phyloP scores from a whole-genome alignment of 2,113 vertebrate genomes.

The Cairina moschata region DNA sequence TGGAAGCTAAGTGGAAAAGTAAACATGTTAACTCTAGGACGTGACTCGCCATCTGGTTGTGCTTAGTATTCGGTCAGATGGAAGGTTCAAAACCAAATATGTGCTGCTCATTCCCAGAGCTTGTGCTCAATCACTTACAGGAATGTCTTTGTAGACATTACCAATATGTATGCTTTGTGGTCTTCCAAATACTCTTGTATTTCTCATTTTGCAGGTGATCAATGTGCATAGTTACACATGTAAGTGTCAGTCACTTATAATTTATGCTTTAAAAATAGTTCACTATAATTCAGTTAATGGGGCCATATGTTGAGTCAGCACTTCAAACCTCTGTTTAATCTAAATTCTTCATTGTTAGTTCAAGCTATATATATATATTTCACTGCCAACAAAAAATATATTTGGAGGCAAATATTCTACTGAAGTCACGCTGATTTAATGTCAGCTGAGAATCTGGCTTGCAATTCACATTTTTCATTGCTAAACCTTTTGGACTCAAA shows the following conservation, averaged over 20 bases:
- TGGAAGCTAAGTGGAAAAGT: neutral
- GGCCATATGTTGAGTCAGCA: neutral
- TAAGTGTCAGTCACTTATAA: slow-evolving; percentile 3
- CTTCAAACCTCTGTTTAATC: slow-evolving; percentile 1
- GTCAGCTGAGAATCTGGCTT: neutral
- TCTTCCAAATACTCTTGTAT: slow-evolving; percentile 9
- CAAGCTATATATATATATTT: neutral
- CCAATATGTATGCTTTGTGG: neutral
- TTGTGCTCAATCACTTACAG: neutral
- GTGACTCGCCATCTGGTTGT: neutral
- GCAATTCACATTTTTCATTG: neutral
- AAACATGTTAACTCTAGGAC: neutral
- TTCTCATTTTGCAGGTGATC: neutral
- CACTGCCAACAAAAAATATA: neutral
- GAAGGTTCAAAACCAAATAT: neutral
- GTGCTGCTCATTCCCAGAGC: neutral
- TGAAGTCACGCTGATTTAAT: neutral
- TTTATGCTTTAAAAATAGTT: slow-evolving; percentile 20
- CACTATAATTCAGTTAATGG: slow-evolving; percentile 13
- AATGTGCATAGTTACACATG: neutral
- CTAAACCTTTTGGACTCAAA: neutral
- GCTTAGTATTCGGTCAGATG: neutral
- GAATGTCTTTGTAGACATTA: neutral
- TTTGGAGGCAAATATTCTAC: neutral
- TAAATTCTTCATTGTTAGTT: neutral